Percentiles rank a stretch among this genome's conserved stretches.
Evolutionary conservation across 2,888 invertebrate genomes (phyloP).

Genomic region (Pyrgus malvae): DNA sequence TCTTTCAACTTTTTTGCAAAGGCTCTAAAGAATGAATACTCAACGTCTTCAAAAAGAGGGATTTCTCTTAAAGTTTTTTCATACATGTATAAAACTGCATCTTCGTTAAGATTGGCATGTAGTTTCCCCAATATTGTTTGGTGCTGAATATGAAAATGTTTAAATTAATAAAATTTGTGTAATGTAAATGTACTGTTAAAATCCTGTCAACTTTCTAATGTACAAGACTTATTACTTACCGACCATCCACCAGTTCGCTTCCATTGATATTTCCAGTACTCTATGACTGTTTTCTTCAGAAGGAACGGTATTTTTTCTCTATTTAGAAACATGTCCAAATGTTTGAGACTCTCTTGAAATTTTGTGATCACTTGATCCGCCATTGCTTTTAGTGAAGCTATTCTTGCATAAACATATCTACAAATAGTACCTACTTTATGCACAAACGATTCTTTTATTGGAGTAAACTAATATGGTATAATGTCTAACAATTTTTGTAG

Average conservation of each 20-base stretch:
- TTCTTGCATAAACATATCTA: slow-evolving; percentile 73
- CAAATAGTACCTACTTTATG: slow-evolving; percentile 30
- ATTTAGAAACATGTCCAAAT: slow-evolving; percentile 66
- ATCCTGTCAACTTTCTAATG: too few relatives aligned
- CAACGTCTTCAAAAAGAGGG: slow-evolving; percentile 76
- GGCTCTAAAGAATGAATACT: slow-evolving; percentile 77
- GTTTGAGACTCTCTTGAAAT: slow-evolving; percentile 72
- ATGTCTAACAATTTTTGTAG: too few relatives aligned
- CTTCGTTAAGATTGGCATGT: slow-evolving; percentile 79
- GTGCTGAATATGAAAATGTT: slow-evolving; percentile 51
- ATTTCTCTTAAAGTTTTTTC: slow-evolving; percentile 77
- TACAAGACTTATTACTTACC: slow-evolving; percentile 45
- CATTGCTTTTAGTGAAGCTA: slow-evolving; percentile 73
- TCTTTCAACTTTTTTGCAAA: slow-evolving; percentile 74
- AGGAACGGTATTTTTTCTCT: slow-evolving; percentile 63
- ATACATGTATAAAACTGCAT: slow-evolving; percentile 77
- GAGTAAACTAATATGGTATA: too few relatives aligned
- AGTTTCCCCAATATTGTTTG: slow-evolving; percentile 73
- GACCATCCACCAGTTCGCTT: slow-evolving; percentile 77
- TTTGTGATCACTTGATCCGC: slow-evolving; percentile 71
- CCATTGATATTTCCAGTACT: slow-evolving; percentile 78
- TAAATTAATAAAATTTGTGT: background rate
- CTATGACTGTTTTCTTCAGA: slow-evolving; percentile 60
- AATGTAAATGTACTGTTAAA: too few relatives aligned
- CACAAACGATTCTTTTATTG: too few relatives aligned